Base-by-base conservation (phyloP, 1,140 invertebrate genomes). In the Battus philenor region DNA sequence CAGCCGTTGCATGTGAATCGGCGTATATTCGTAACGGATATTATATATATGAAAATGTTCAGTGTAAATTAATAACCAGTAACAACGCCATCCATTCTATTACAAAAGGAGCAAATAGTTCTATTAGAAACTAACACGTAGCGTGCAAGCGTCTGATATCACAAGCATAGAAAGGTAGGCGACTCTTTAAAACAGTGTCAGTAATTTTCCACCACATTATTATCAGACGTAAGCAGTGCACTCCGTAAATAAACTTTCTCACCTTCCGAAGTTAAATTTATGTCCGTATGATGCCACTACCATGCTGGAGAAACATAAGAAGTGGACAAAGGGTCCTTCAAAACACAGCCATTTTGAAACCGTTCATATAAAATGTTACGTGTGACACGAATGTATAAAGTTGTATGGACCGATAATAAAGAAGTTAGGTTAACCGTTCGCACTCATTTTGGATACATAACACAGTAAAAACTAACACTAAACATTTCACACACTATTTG, bases 331-430 rank as follows among this genome's bases (percentile, higher is more conserved):
- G 84, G 70, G 80, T 83, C 84, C 77, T 84, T 86, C 84, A 86
- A 85, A 85, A 84, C 75, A 86, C 84, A 86, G 84, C 84, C 84
- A 86, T 86, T 82, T 86, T 86, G 83, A 85, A 85, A 84, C 79
- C 61, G 80, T 82, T 67, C 68, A 62, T 74, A 79, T 53, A 61
- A 73, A 78, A 80, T 81, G 76, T 80, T 80, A 77, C 77, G 76
- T 79, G 75, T 78, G 68, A 60, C 50, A 61, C 56, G 54, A 66
- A 44, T 54, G 57, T 75, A 65, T 60, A 67, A 55, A 72, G 72
- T 80, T 71, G 70, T 59, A 44, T 47, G 36, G 58, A 46, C 45
- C 54, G 57, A 63, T 58, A 59, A 58, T 66, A 61, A n/a, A 41
- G 48, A 57, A 63, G 59, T 53, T 52, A 50, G 47, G 54, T 69